Base-by-base conservation (phyloP, 2,797 vertebrate species). In the Rhabdophis nuchalis region DNA sequence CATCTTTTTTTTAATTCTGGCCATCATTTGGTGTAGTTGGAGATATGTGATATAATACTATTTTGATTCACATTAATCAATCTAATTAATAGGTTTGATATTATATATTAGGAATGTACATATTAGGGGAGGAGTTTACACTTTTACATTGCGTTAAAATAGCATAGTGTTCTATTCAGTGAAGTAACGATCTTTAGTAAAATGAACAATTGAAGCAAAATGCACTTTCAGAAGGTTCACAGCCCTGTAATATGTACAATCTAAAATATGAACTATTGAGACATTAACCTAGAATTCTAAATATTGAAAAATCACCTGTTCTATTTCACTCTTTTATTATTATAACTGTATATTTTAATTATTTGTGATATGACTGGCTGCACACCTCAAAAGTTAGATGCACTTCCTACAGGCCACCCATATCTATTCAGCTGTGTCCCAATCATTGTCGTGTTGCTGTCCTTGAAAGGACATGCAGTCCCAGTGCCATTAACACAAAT, bases 401-500 rank as follows among this genome's bases (percentile, higher is more conserved):
- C 57, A 61, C 32, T 68, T 93, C 20, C 23, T 23, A 87, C 5
- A 53, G 90, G 56, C 60, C 64, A 87, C 16, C 89, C 18, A 85
- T 88, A 85, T 58, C 86, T 88, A 27, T 32, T 91, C 68, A 88
- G 56, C 86, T 93, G 68, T 88, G 41, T 85, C 86, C 54, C 68
- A 54, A 46, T 85, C 86, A 85, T 32, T 91, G 68, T 91, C 86
- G 32, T 56, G 82, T 85, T 13, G 68, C n/a, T 91, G 89, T 54
- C 89, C 92, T 93, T 93, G 86, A 91, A 87, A 91, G 68, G 86
- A 91, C 89, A 46, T 85, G 32, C 50, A 50, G 16, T 50, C 36
- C 50, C 60, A 50, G 27, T 87, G 23, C 57, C 90, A 85, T 85
- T 88, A 52, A 89, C 85, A 93, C 87, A 91, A 88, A 12, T 2